Percentiles rank a stretch among this genome's conserved stretches.
phyloP scores from a whole-genome alignment of 2,113 vertebrate genomes.

The Lichenostomus cassidix region DNA sequence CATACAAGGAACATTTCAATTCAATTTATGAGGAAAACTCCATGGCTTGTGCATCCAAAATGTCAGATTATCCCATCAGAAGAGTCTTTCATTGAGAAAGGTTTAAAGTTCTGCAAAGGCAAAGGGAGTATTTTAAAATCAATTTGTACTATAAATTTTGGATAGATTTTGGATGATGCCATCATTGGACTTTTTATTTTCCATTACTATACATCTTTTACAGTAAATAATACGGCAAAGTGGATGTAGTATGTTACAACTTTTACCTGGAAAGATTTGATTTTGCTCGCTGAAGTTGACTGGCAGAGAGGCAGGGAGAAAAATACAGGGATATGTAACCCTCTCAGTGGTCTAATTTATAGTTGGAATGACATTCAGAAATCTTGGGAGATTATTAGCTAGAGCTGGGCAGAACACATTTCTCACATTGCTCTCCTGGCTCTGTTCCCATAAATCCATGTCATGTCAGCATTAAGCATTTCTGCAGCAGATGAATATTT shows the following conservation, averaged over 20 bases:
- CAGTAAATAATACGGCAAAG: background rate
- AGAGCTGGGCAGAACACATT: background rate
- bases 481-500: background rate
- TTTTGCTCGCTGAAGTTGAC: background rate
- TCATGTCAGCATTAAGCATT: background rate
- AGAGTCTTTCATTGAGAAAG: background rate
- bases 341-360: background rate
- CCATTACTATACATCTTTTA: background rate
- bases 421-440: background rate
- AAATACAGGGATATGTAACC: background rate
- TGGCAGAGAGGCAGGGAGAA: background rate
- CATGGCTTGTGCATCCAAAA: background rate
- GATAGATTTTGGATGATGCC: background rate
- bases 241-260: background rate
- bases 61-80: background rate
- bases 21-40: background rate
- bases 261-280: background rate
- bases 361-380: background rate
- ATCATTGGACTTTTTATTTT: background rate
- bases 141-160: background rate
- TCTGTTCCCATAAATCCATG: background rate
- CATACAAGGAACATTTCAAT: background rate
- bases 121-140: background rate
- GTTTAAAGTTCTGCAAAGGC: background rate
- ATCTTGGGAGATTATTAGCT: background rate